A percentile compares a stretch with the other conserved stretches of the same genome.
phyloP scores from a whole-genome alignment of 2,797 vertebrate genomes.

The Momotus momota region DNA sequence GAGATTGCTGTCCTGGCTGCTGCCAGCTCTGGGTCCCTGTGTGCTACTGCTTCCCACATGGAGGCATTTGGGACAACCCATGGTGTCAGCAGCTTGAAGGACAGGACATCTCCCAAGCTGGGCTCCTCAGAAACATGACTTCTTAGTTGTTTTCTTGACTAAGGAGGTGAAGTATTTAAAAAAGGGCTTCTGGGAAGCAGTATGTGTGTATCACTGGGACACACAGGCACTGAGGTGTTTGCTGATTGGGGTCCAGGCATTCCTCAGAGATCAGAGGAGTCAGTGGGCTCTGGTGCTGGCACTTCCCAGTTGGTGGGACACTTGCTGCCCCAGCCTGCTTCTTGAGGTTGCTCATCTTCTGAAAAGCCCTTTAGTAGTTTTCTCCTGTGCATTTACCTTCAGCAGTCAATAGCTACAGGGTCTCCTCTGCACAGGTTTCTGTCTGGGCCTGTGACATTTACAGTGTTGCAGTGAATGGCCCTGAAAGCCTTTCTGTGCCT shows the following conservation, averaged over 20 bases:
- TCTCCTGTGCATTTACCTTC: background rate
- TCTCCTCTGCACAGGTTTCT: background rate
- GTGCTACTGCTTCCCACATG: background rate
- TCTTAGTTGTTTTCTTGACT: background rate
- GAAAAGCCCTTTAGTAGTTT: background rate
- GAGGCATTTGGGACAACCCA: background rate
- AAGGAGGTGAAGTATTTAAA: background rate
- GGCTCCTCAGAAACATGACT: background rate
- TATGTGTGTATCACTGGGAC: background rate
- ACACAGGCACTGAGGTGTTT: background rate
- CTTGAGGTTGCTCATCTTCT: background rate
- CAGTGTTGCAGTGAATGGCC: fast-evolving
- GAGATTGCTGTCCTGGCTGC: background rate
- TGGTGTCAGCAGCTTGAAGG: background rate
- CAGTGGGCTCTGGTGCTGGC: background rate
- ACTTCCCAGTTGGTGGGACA: background rate
- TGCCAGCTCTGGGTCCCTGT: background rate
- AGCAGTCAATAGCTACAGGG: background rate
- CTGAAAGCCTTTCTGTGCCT: background rate
- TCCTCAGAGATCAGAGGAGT: background rate
- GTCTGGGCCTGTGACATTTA: background rate
- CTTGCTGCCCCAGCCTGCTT: background rate
- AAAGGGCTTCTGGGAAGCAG: background rate
- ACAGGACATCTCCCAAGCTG: background rate
- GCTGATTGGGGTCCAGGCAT: background rate